These are phyloP conservation scores for Mus minutoides DNA, from an alignment of 2,797 vertebrate genomes.

Conservation along the genomic window DNA sequence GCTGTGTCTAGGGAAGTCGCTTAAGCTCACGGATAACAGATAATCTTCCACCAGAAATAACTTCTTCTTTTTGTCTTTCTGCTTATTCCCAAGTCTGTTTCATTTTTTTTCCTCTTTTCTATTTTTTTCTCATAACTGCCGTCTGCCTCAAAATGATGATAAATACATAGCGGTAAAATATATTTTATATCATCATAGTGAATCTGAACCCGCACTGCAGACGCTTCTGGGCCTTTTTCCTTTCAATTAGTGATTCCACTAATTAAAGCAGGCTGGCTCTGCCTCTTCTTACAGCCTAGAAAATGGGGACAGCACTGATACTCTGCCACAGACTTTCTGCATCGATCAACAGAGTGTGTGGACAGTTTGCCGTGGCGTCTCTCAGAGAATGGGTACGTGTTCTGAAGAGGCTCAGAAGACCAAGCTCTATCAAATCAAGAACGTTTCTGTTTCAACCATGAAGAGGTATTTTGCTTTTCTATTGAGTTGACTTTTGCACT, in stretches of 20 bases:
- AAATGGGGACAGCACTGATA: not conserved
- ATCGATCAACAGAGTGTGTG: accelerated
- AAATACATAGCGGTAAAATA: not conserved
- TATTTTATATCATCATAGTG: not conserved
- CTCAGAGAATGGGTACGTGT: not conserved
- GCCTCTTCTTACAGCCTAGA: not conserved
- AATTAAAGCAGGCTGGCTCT: not conserved
- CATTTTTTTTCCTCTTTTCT: not conserved
- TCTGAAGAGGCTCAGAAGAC: not conserved
- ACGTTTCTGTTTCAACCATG: not conserved
- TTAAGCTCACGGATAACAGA: constrained; percentile 41
- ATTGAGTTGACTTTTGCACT: not conserved
- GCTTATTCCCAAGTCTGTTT: constrained; percentile 20
- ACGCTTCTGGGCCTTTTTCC: not conserved
- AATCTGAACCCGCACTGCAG: not conserved
- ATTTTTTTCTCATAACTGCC: not conserved
- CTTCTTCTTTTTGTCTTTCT: constrained; percentile 57
- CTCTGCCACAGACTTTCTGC: not conserved
- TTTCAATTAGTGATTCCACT: not conserved
- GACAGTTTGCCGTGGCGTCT: not conserved
- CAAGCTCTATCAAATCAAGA: not conserved
- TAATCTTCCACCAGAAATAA: constrained; percentile 50
- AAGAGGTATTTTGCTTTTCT: not conserved
- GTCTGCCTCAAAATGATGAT: not conserved
- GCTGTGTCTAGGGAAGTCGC: constrained; percentile 5